phyloP scores from a whole-genome alignment of 2,888 invertebrate genomes.

The Platycnemis pennipes region DNA sequence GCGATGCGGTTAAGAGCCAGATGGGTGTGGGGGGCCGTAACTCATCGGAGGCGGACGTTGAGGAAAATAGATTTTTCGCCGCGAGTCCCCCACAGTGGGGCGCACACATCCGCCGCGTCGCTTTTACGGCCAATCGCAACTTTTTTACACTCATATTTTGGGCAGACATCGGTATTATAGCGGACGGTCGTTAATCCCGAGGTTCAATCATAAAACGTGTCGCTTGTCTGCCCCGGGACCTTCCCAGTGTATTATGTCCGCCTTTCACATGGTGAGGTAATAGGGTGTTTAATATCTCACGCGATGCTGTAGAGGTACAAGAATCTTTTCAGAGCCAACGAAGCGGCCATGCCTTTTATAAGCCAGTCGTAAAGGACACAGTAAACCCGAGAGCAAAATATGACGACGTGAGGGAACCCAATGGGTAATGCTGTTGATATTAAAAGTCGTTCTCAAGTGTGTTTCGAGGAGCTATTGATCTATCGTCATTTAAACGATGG shows the following conservation, averaged over 20 bases:
- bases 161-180: neutral
- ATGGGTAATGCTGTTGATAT: neutral
- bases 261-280: neutral
- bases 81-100: neutral
- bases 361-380: neutral
- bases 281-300: neutral
- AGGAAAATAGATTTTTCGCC: constrained; percentile 8
- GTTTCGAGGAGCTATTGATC: neutral
- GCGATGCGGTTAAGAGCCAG: neutral
- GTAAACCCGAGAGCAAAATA: neutral
- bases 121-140: neutral
- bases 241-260: neutral
- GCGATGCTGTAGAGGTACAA: neutral
- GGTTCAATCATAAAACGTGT: neutral
- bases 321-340: neutral
- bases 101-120: neutral
- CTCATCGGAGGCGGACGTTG: neutral
- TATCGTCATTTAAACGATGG: neutral
- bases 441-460: neutral
- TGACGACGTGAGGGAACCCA: neutral
- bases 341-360: neutral
- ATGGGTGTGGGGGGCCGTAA: neutral
- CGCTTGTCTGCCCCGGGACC: neutral
- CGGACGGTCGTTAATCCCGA: neutral
- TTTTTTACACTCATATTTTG: neutral